A percentile compares a stretch with the other conserved stretches of the same genome.
These are phyloP conservation scores for Muschampia plurimacula DNA, from an alignment of 2,888 invertebrate genomes.

Conservation along the genomic window DNA sequence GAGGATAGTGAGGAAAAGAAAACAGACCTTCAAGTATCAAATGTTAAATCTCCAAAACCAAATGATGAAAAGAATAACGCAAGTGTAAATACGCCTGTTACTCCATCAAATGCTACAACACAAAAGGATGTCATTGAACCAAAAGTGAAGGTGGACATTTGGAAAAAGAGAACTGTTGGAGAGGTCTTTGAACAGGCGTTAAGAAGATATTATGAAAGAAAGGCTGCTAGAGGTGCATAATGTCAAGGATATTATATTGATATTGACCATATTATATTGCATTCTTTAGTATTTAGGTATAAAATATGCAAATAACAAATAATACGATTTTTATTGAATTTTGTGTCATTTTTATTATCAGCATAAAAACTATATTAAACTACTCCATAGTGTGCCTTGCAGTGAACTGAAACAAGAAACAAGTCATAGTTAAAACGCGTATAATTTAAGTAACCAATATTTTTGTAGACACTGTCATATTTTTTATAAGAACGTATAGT, in stretches of 20 bases:
- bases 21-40: conserved; percentile 45
- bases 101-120: conserved; percentile 15
- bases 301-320: background rate
- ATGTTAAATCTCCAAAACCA: conserved; percentile 49
- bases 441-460: no score
- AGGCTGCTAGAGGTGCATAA: conserved; percentile 79
- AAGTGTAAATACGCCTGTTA: conserved; percentile 42
- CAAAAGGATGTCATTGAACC: conserved; percentile 39
- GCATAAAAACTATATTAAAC: conserved; percentile 46
- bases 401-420: conserved; percentile 80
- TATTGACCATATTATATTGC: background rate
- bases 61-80: conserved; percentile 45
- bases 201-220: conserved; percentile 91
- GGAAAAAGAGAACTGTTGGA: conserved; percentile 94
- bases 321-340: background rate
- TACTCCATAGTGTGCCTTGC: conserved; percentile 83
- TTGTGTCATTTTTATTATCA: background rate
- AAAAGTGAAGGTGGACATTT: conserved; percentile 89
- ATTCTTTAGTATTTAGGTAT: no score
- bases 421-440: background rate
- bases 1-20: conserved; percentile 62
- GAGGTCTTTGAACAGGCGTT: conserved; percentile 91
- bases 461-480: no score
- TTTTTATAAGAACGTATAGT: no score
- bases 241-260: background rate